Percentiles rank a stretch among this genome's conserved stretches.
These are phyloP conservation scores for Leucophora obtusa DNA, from an alignment of 2,888 invertebrate genomes.

Conservation along the genomic window DNA sequence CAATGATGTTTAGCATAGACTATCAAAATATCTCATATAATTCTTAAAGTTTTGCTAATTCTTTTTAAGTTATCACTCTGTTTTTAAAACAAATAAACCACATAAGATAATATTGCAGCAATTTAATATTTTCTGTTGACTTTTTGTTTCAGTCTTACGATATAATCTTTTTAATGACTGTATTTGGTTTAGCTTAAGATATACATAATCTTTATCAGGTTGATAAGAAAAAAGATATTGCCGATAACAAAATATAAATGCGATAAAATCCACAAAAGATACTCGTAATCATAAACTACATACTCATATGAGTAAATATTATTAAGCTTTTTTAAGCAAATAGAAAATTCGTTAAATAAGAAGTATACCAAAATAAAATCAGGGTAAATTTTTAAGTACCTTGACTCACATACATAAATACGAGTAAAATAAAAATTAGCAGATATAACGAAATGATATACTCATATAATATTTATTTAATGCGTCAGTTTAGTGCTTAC, in stretches of 20 bases:
- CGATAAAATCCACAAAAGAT: constrained; percentile 5
- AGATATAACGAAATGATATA: constrained; percentile 1
- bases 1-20: too few species aligned
- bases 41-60: too few species aligned
- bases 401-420: constrained; percentile 26
- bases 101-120: constrained; percentile 54
- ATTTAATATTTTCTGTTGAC: constrained; percentile 26
- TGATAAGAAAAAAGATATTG: constrained; percentile 51
- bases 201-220: constrained; percentile 60
- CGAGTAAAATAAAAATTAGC: constrained; percentile 1
- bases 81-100: not conserved
- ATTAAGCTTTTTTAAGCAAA: not conserved
- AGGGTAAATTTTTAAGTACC: not conserved
- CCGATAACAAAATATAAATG: constrained; percentile 23
- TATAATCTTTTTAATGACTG: constrained; percentile 51
- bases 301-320: not conserved
- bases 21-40: too few species aligned
- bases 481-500: constrained; percentile 32
- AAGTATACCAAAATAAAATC: not conserved
- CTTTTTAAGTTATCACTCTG: too few species aligned
- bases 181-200: constrained; percentile 56
- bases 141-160: constrained; percentile 27
- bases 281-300: not conserved
- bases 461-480: constrained; percentile 43
- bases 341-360: not conserved